Evolutionary conservation across 2,888 invertebrate species (phyloP).

Genomic region (Pristionchus exspectatus): DNA sequence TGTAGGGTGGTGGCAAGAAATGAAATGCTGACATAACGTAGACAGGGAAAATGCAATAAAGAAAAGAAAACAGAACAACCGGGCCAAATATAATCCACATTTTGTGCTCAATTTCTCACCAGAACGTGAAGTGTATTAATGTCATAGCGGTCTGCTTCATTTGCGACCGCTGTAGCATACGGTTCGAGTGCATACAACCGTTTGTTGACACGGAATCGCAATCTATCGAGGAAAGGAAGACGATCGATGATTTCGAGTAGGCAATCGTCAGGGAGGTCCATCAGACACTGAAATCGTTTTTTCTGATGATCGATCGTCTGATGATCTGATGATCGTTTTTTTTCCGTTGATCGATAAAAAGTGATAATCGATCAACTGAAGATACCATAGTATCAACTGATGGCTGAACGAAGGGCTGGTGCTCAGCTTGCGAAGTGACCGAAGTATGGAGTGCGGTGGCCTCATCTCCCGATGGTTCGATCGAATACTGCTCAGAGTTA

Average conservation of each 20-base stretch:
- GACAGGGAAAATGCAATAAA: no score
- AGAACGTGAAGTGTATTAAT: not conserved
- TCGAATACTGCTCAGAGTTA: not conserved
- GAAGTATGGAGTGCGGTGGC: not conserved
- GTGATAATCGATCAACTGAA: not conserved
- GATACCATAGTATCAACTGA: not conserved
- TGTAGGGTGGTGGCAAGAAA: no score
- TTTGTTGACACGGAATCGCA: not conserved
- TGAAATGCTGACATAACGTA: no score
- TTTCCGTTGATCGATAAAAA: not conserved
- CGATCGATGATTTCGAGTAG: conserved; percentile 17
- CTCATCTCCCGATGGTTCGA: not conserved
- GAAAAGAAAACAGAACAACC: no score
- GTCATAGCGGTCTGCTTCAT: not conserved
- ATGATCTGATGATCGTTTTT: no score
- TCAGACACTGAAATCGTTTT: not conserved
- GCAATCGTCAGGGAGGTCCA: conserved; percentile 20
- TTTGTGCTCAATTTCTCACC: not conserved
- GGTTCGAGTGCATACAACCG: not conserved
- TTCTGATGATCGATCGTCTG: no score
- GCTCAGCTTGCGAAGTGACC: no score
- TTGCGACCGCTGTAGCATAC: not conserved
- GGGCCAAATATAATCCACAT: no score
- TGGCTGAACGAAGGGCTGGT: not conserved
- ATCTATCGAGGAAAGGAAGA: not conserved